Base-by-base conservation (phyloP, 1,140 invertebrate genomes). In the Hyphantria cunea region DNA sequence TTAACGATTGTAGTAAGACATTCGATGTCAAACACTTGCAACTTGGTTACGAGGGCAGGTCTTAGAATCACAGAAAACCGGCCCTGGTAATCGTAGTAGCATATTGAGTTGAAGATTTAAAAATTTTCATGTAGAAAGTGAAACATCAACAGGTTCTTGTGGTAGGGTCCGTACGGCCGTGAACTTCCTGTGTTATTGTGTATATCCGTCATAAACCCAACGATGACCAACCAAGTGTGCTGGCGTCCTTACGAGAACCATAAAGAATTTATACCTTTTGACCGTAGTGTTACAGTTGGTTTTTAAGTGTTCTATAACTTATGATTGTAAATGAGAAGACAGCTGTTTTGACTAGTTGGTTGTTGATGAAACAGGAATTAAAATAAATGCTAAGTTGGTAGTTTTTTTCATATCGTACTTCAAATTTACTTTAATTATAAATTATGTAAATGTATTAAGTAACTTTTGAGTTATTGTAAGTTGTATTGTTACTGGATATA, bases 151-250 rank as follows among this genome's bases (percentile, higher is more conserved):
- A 68, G 66, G 70, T 72, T 72, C 48, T 41, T 42, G 53, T 68
- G 56, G 55, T 63, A 66, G 47, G 55, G 59, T 41, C 15, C 60
- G 72, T 60, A 67, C 80, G 77, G 44, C 80, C 80, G 63, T 82
- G 80, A 82, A 82, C 80, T 82, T 82, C 80, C 77, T 82, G 73
- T 76, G 37, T 58, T 58, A 58, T 58, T 58, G 55, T 49, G 44
- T 49, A 49, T 48, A 58, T 58, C 55, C 55, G 55, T 58, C 55
- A 58, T 58, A 58, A 58, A 58, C 55, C 39, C 55, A 32, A 32
- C 55, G 45, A 42, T 39, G 55, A 44, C 39, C 55, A 34, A 33
- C 55, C 33, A 42, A 33, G 55, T 58, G 47, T 15, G 55, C 55
- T 58, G 45, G 33, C 55, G 47, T 45, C 55, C 48, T 58, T 34